These are phyloP conservation scores for Tanytarsus gracilentus DNA, from an alignment of 2,888 invertebrate species.

Conservation along the genomic window DNA sequence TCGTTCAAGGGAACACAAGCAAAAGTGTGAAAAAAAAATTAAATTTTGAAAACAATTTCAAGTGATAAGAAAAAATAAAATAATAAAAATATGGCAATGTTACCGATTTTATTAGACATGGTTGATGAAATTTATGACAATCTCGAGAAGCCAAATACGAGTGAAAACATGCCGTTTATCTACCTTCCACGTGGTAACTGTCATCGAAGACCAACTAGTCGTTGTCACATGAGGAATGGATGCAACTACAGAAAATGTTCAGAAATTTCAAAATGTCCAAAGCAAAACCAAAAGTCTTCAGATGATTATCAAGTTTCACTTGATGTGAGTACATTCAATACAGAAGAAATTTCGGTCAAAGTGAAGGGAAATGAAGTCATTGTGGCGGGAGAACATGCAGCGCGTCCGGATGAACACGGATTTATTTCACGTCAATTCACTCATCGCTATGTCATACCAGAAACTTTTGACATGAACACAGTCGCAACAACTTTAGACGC, in stretches of 20 bases:
- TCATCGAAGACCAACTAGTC: no score
- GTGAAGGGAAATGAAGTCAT: neutral
- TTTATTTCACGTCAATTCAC: conserved; percentile 20
- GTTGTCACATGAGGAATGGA: no score
- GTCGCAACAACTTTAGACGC: conserved; percentile 4
- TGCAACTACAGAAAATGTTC: neutral
- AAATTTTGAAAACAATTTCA: conserved; percentile 6
- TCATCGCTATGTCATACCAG: neutral
- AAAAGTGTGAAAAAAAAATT: neutral
- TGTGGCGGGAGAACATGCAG: conserved; percentile 12
- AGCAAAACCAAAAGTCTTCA: no score
- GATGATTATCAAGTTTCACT: neutral
- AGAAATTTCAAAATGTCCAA: no score
- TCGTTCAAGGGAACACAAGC: neutral
- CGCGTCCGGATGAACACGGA: conserved; percentile 7
- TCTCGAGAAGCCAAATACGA: neutral
- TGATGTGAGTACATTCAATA: conserved; percentile 8
- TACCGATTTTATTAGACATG: conserved; percentile 22
- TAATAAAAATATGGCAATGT: neutral
- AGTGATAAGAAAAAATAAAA: conserved; percentile 6
- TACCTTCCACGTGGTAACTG: neutral
- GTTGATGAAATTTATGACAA: conserved; percentile 11
- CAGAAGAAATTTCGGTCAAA: conserved; percentile 8
- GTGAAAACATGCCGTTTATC: neutral
- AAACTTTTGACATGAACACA: conserved; percentile 17